phyloP scores from a whole-genome alignment of 92 coral and sea anemone genomes.

The Micromussa lordhowensis region DNA sequence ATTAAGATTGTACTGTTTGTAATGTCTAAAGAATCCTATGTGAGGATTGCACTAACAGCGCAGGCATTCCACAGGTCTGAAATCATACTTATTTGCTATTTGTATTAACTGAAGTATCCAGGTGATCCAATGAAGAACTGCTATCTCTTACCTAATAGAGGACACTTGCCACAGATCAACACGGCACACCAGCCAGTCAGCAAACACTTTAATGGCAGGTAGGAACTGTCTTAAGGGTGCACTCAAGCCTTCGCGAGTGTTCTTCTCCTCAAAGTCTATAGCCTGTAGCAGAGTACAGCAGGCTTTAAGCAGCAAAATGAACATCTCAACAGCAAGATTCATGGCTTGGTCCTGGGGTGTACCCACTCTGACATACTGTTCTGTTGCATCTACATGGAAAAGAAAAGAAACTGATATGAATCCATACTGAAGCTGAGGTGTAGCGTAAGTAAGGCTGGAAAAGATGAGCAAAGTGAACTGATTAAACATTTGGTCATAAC shows the following conservation, averaged over 20 bases:
- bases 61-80: too few species aligned
- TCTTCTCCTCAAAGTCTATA: constrained; percentile 24
- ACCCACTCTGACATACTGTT: constrained; percentile 69
- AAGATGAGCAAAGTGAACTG: background rate
- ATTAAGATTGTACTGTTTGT: too few species aligned
- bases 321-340: constrained; percentile 85
- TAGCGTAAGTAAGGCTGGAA: background rate
- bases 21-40: too few species aligned
- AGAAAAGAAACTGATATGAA: background rate
- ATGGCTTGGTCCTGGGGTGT: constrained; percentile 98
- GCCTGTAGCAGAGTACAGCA: constrained; percentile 56
- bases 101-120: background rate
- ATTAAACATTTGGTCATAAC: too few species aligned
- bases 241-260: constrained; percentile 49
- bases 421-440: background rate
- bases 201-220: constrained; percentile 92
- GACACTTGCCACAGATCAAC: constrained; percentile 89
- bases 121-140: background rate
- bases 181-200: constrained; percentile 87
- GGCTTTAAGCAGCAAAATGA: constrained; percentile 59
- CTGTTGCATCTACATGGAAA: constrained; percentile 54
- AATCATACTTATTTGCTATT: too few species aligned
- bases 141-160: constrained; percentile 73
- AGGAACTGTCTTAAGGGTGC: constrained; percentile 81
- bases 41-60: too few species aligned